phyloP scores from a whole-genome alignment of 2,797 vertebrate species.

The Eulemur rubriventer region DNA sequence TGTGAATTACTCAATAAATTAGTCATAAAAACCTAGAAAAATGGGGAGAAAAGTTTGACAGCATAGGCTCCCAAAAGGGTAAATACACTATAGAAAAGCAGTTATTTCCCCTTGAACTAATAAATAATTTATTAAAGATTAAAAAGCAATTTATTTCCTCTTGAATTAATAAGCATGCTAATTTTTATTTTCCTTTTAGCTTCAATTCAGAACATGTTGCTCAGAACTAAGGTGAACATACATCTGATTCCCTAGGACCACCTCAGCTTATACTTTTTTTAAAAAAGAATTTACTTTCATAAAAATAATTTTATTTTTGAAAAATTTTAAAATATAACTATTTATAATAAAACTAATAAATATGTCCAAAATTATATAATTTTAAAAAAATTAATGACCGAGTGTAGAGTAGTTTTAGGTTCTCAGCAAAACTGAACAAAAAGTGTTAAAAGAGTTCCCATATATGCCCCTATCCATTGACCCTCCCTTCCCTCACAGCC shows the following conservation, averaged over 20 bases:
- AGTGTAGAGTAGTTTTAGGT: background rate
- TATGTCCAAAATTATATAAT: background rate
- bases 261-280: background rate
- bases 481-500: too few relatives aligned
- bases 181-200: background rate
- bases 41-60: background rate
- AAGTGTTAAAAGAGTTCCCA: background rate
- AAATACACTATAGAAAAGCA: background rate
- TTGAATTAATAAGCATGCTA: background rate
- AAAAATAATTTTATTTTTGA: conserved; percentile 21
- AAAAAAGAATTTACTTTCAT: background rate
- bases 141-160: background rate
- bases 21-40: background rate
- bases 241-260: background rate
- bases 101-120: background rate
- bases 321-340: conserved; percentile 2
- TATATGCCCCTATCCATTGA: background rate
- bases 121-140: background rate
- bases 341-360: background rate
- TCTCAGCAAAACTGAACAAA: background rate
- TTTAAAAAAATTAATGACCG: background rate
- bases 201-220: background rate
- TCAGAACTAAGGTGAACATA: background rate
- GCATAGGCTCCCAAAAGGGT: background rate
- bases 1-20: background rate